Evolutionary conservation across 2,888 invertebrate species (phyloP).

Genomic region (Lochmaea capreae): DNA sequence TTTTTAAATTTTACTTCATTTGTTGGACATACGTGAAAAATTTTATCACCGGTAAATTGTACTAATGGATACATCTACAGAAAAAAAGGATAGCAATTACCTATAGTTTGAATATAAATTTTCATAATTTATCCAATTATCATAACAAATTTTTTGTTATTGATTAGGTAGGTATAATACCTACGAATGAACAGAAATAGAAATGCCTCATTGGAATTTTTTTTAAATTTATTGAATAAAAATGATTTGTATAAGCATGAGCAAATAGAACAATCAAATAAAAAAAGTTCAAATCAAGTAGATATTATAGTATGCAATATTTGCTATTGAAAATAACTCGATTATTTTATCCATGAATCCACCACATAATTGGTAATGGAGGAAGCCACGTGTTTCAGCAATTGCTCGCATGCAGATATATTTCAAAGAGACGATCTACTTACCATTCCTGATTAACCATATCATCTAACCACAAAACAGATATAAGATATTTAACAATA

Average conservation of each 20-base stretch:
- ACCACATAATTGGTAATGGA: background rate
- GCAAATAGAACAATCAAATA: background rate
- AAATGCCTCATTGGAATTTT: background rate
- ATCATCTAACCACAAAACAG: background rate
- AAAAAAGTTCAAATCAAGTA: background rate
- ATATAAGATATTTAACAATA: background rate
- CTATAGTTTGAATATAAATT: background rate
- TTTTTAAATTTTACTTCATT: no score
- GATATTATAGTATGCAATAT: background rate
- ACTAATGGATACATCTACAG: no score
- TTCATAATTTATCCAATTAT: conserved; percentile 1
- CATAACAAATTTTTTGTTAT: background rate
- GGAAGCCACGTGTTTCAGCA: background rate
- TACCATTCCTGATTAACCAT: background rate
- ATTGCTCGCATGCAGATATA: background rate
- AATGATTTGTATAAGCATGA: background rate
- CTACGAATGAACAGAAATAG: background rate
- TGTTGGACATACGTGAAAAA: no score
- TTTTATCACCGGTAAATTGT: no score
- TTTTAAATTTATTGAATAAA: background rate
- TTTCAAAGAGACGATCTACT: background rate
- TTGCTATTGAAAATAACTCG: background rate
- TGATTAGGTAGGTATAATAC: background rate
- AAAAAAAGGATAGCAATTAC: background rate
- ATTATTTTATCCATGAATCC: background rate